These are phyloP conservation scores for Amiota communis DNA, from an alignment of 2,888 invertebrate species.

Conservation along the genomic window DNA sequence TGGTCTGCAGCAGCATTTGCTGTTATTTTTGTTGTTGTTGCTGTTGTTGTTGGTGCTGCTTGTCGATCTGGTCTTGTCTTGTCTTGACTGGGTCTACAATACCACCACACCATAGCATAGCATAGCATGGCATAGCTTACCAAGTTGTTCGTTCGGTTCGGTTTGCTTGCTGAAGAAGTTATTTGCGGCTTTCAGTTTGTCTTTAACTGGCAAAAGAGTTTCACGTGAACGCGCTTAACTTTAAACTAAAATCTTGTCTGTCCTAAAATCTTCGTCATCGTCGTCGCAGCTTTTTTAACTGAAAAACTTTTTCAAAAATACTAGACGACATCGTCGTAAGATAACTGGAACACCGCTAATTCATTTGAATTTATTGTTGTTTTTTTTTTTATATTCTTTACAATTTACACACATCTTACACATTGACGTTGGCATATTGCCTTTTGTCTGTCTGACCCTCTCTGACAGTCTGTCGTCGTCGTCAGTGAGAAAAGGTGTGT, in stretches of 20 bases:
- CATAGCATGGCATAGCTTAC: too few species aligned
- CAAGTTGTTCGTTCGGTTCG: neutral
- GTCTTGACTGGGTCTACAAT: too few species aligned
- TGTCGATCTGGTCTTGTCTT: too few species aligned
- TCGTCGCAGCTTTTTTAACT: neutral
- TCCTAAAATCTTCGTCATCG: neutral
- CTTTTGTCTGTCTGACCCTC: neutral
- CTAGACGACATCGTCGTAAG: too few species aligned
- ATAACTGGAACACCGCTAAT: too few species aligned
- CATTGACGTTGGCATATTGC: conserved; percentile 8
- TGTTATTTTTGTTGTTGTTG: neutral
- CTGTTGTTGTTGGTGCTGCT: neutral
- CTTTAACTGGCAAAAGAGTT: conserved; percentile 18
- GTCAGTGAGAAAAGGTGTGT: neutral
- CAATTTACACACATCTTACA: neutral
- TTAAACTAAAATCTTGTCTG: neutral
- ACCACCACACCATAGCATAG: too few species aligned
- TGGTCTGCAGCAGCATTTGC: too few species aligned
- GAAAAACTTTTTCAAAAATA: neutral
- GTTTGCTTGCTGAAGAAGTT: conserved; percentile 22
- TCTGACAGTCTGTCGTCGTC: neutral
- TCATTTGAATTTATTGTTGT: too few species aligned
- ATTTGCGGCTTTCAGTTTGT: conserved; percentile 26
- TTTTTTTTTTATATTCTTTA: too few species aligned
- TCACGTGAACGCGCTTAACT: neutral